Evolutionary conservation across 2,113 vertebrate genomes (phyloP), one percentile per base, ranked within the genome.

Genomic region (Sisor rabdophorus): DNA sequence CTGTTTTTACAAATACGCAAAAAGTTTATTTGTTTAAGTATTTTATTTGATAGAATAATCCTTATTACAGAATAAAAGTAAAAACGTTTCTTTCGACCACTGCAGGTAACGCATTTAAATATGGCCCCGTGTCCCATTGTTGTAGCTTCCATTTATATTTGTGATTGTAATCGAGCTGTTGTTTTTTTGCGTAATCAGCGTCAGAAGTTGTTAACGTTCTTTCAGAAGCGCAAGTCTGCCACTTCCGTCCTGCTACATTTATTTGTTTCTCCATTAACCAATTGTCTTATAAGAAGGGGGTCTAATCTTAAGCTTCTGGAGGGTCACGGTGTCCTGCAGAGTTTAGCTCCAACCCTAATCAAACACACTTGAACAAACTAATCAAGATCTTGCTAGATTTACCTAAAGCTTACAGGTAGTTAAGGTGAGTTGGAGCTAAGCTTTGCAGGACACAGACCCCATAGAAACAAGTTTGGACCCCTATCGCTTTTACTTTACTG

Each of bases 141-240:
- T 55, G 71, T 75, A 64, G 76, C 58, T 64, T 24, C 64, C 72
- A 44, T 60, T 44, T 71, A 53, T 71, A 53, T 78, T 44, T 58
- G 76, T 71, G 73, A 52, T 55, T 44, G 76, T 75, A 52, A 80
- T 72, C 65, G 73, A 76, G 12, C 44, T 73, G 76, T 71, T 71
- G 56, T 75, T 74, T 71, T 71, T 78, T 78, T 78, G 75, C 78
- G 77, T n/a, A 74, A 53, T 48, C 58, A 64, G 64, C 26, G 61
- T 77, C 26, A 44, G 19, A 20, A 68, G n/a, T 52, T 12, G 54
- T 65, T 76, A 47, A 50, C 16, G 13, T 71, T 58, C 16, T 22
- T 30, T 52, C 15, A 50, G 17, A 54, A 12, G 16, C 10, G 26
- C 47, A 48, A 17, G 12, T 48, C 56, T 30, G 58, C 24, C 24